Conservation (phyloP, 2,113 vertebrate species). For the Fregata magnificens region DNA sequence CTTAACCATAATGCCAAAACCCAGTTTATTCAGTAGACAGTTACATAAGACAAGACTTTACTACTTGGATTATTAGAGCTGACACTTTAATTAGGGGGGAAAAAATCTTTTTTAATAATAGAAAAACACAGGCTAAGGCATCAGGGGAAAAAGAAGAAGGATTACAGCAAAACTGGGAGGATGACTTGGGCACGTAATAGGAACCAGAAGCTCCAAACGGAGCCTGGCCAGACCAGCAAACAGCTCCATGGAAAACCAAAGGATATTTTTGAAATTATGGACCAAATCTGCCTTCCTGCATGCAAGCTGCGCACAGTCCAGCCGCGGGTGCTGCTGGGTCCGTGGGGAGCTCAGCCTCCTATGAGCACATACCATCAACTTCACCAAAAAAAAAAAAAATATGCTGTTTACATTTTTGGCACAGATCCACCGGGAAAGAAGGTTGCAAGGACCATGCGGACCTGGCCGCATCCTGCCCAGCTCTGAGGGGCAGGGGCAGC, state of each 20-base stretch:
- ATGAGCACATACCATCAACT: accelerated
- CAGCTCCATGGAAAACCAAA: background rate
- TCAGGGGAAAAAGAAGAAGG: background rate
- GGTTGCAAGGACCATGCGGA: accelerated
- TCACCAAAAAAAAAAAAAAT: background rate
- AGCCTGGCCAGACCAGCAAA: background rate
- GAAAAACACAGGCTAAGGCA: background rate
- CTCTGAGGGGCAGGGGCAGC: background rate
- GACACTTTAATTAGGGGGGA: background rate
- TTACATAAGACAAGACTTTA: background rate
- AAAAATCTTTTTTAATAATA: background rate
- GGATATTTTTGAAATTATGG: background rate
- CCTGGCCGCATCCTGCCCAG: background rate
- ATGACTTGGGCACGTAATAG: background rate
- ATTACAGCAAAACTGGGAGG: background rate
- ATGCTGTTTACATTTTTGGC: background rate
- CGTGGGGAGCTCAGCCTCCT: background rate
- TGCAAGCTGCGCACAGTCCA: accelerated
- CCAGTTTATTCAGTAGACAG: background rate
- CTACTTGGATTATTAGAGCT: background rate
- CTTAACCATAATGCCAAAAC: background rate
- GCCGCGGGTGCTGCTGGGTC: accelerated
- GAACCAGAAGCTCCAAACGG: background rate
- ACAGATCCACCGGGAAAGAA: background rate
- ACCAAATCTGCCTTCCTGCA: background rate